These are phyloP conservation scores for Bettongia penicillata DNA, from an alignment of 2,113 vertebrate genomes.

Conservation along the genomic window DNA sequence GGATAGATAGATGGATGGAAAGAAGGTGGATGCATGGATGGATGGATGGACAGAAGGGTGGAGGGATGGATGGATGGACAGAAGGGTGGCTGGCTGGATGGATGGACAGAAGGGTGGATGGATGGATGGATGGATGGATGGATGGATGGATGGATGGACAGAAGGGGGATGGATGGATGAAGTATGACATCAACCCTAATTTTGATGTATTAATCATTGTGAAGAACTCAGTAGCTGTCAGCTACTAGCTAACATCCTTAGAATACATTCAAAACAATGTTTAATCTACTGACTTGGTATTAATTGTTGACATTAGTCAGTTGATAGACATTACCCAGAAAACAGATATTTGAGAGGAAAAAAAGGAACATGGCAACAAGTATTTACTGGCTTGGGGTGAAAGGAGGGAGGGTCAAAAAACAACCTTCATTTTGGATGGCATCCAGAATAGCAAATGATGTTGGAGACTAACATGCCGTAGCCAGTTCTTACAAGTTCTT, in stretches of 20 bases:
- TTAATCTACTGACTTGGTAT: background rate
- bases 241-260: background rate
- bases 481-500: background rate
- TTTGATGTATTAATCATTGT: background rate
- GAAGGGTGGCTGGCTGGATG: too few relatives aligned
- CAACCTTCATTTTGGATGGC: background rate
- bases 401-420: background rate
- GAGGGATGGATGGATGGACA: background rate
- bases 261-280: background rate
- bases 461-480: background rate
- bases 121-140: background rate
- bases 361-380: background rate
- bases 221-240: background rate
- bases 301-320: background rate
- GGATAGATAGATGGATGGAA: too few relatives aligned
- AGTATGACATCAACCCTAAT: background rate
- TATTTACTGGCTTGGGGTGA: background rate
- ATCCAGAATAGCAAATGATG: background rate
- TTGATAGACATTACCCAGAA: background rate
- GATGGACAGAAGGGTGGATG: background rate
- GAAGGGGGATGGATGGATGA: slow-evolving; percentile 47
- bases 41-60: too few relatives aligned
- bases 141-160: background rate
- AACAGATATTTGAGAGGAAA: background rate
- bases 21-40: too few relatives aligned